phyloP scores from a whole-genome alignment of 23 tunicate genomes.

The Phallusia fumigata region DNA sequence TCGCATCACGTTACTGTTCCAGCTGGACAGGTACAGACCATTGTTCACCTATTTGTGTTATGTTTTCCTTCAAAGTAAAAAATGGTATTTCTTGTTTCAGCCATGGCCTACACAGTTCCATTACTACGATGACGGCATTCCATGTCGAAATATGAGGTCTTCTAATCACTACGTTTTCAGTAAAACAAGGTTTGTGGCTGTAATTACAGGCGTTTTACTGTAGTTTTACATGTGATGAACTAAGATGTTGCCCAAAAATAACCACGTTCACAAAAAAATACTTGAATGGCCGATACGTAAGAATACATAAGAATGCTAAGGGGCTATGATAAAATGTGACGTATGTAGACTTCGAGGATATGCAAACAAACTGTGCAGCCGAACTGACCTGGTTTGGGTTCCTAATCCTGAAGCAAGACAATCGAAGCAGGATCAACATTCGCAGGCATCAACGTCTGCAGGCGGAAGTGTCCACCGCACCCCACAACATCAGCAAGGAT shows the following conservation, averaged over 20 bases:
- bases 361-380: constrained; percentile 36
- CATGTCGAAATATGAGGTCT: neutral
- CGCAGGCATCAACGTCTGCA: neutral
- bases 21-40: constrained; percentile 17
- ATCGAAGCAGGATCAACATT: neutral
- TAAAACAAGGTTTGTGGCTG: neutral
- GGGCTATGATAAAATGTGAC: too few relatives aligned
- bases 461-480: neutral
- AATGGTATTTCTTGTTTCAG: constrained; percentile 13
- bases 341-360: constrained; percentile 24
- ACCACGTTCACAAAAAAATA: too few relatives aligned
- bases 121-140: constrained; percentile 25
- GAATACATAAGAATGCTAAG: too few relatives aligned
- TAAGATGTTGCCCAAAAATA: too few relatives aligned
- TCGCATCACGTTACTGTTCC: constrained; percentile 50
- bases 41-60: too few relatives aligned
- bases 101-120: constrained; percentile 7
- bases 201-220: too few relatives aligned
- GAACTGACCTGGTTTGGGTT: constrained; percentile 38
- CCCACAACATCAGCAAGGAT: neutral
- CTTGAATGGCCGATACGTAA: too few relatives aligned
- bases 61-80: too few relatives aligned
- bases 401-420: neutral
- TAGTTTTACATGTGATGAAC: too few relatives aligned
- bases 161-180: neutral